Base-by-base conservation (phyloP, 2,888 invertebrate genomes). In the Nomada fucata region DNA sequence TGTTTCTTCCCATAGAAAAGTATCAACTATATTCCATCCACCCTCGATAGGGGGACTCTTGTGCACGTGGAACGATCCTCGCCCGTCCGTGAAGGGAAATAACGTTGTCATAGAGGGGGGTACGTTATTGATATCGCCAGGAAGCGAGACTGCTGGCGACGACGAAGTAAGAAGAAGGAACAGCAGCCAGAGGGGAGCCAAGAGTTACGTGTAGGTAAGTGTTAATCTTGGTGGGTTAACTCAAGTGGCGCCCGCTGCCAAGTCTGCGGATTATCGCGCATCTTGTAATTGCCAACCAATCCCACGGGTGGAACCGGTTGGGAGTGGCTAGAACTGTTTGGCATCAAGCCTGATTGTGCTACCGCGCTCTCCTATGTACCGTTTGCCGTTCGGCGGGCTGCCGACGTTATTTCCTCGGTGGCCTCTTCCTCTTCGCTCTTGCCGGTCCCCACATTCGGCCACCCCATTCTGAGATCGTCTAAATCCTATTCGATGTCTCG, bases 201-300 rank as follows among this genome's bases (percentile, higher is more conserved):
- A 91, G 91, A 92, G 91, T 91, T 91, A 92, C 90, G 90, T 91
- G 91, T 91, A 91, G 91, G 91, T 92, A 93, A 93, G 93, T 93
- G 93, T 93, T 93, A 93, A 93, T 93, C 93, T 93, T 91, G 92
- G 91, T 91, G 92, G 92, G 92, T 92, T 93, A 92, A 92, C 91
- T 91, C 91, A 91, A 92, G 92, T 89, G 88, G 91, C 89, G 90
- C 87, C 91, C 88, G 91, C 89, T 93, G 93, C 93, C 93, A 93
- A 93, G 93, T 93, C 93, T 93, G 92, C 91, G 93, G 93, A 93
- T 93, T 93, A 93, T 93, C 93, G 92, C 93, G 92, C 92, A 93
- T 93, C 93, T 93, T 93, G 93, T 93, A 93, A 93, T 93, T 93
- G 93, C 93, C 93, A 93, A 92, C 93, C 93, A 93, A 93, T 93